Conservation (phyloP, 2,888 invertebrate genomes). For the Eugnorisma glareosa region DNA sequence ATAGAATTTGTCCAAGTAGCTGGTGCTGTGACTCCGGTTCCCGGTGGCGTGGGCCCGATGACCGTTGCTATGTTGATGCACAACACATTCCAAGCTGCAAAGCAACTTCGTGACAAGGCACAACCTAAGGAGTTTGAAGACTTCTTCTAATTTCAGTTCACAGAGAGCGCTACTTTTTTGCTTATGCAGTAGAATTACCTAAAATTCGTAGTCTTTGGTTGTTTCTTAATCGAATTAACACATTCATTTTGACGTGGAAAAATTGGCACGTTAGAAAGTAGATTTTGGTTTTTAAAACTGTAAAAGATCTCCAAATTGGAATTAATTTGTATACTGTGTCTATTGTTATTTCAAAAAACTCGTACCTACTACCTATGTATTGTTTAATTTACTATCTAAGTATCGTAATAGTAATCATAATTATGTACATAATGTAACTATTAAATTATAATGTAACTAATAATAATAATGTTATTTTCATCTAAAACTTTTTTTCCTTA, state of each 20-base stretch:
- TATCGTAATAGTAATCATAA: not conserved
- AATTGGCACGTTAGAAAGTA: no score
- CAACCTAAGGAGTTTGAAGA: slow-evolving; percentile 43
- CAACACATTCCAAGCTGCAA: slow-evolving; percentile 95
- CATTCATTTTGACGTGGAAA: not conserved
- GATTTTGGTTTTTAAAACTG: not conserved
- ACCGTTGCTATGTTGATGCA: slow-evolving; percentile 98
- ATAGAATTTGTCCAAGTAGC: slow-evolving; percentile 94
- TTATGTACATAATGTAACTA: not conserved
- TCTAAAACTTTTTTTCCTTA: not conserved
- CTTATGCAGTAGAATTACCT: not conserved
- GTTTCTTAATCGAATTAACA: not conserved
- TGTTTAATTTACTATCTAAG: not conserved
- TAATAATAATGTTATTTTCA: not conserved
- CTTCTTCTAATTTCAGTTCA: slow-evolving; percentile 5
- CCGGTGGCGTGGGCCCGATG: slow-evolving; percentile 98
- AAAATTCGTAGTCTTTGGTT: not conserved
- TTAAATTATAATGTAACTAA: not conserved
- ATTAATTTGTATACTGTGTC: slow-evolving; percentile 4
- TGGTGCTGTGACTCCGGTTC: slow-evolving; percentile 96
- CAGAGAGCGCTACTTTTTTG: not conserved
- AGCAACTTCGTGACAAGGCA: slow-evolving; percentile 78
- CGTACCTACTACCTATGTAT: not conserved
- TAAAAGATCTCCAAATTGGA: slow-evolving; percentile 18
- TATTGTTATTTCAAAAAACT: not conserved